These are phyloP conservation scores for Andrena chrysosceles DNA, from an alignment of 2,888 invertebrate genomes.

Conservation along the genomic window DNA sequence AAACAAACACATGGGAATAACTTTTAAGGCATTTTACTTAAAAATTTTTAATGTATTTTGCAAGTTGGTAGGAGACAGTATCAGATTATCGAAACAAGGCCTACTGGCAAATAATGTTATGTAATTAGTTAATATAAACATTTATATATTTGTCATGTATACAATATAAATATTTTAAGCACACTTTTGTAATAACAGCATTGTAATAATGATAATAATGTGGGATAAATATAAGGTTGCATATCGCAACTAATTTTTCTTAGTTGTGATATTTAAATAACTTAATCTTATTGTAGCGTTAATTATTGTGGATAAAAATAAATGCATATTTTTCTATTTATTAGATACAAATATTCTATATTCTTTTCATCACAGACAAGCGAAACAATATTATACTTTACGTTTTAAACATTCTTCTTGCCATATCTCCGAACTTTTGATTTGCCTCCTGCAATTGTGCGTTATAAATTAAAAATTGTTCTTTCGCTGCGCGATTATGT, in stretches of 20 bases:
- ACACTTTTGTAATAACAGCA: constrained; percentile 56
- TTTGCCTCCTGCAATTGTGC: constrained; percentile 87
- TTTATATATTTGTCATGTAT: constrained; percentile 33
- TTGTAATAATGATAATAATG: constrained; percentile 58
- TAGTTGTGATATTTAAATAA: constrained; percentile 36
- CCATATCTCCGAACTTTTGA: constrained; percentile 87
- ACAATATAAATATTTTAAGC: constrained; percentile 34
- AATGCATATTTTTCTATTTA: constrained; percentile 82
- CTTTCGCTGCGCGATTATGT: constrained; percentile 88
- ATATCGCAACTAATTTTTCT: constrained; percentile 30
- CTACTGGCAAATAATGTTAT: constrained; percentile 31
- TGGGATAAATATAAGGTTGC: constrained; percentile 39
- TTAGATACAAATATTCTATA: constrained; percentile 74
- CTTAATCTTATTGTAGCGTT: constrained; percentile 65
- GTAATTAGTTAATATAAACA: constrained; percentile 31
- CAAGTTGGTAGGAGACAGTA: constrained; percentile 1
- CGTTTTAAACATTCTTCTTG: constrained; percentile 86
- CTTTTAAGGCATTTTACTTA: constrained; percentile 32
- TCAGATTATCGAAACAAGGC: constrained; percentile 3
- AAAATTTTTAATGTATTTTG: constrained; percentile 7
- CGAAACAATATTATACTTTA: constrained; percentile 20
- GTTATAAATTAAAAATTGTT: constrained; percentile 87
- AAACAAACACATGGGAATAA: constrained; percentile 16
- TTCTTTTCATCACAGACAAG: constrained; percentile 73
- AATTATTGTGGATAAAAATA: constrained; percentile 77